phyloP scores from a whole-genome alignment of 2,888 invertebrate genomes.

The Neuroscelio doddi region DNA sequence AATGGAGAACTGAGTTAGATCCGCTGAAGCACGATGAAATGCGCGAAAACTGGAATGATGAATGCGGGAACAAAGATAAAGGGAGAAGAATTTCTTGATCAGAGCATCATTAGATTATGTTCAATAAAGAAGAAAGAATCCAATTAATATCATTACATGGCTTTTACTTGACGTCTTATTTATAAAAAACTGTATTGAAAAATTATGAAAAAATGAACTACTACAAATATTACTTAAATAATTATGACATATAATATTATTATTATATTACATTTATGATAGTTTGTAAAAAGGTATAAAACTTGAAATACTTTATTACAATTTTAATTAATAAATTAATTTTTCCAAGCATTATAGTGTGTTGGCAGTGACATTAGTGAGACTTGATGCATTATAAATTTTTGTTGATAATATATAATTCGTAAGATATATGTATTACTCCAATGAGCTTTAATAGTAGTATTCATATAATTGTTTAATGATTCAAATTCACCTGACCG shows the following conservation, averaged over 20 bases:
- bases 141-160: constrained; percentile 9
- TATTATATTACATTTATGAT: too few relatives aligned
- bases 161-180: constrained; percentile 8
- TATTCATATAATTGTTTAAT: background rate
- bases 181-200: background rate
- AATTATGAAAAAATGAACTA: too few relatives aligned
- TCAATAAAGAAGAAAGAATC: constrained; percentile 9
- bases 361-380: too few relatives aligned
- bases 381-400: too few relatives aligned
- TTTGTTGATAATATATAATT: too few relatives aligned
- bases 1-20: constrained; percentile 25
- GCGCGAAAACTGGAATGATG: constrained; percentile 24
- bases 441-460: background rate
- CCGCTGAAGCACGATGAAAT: constrained; percentile 25
- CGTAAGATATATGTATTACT: constrained; percentile 1
- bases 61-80: constrained; percentile 28
- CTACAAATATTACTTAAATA: too few relatives aligned
- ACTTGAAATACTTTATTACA: too few relatives aligned
- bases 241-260: too few relatives aligned
- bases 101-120: constrained; percentile 14
- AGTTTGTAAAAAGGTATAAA: too few relatives aligned
- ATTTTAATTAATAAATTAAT: too few relatives aligned
- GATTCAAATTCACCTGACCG: constrained; percentile 2
- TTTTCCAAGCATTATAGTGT: too few relatives aligned
- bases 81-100: constrained; percentile 22